phyloP scores from a whole-genome alignment of 1,140 invertebrate species.

The Ylistrum balloti region DNA sequence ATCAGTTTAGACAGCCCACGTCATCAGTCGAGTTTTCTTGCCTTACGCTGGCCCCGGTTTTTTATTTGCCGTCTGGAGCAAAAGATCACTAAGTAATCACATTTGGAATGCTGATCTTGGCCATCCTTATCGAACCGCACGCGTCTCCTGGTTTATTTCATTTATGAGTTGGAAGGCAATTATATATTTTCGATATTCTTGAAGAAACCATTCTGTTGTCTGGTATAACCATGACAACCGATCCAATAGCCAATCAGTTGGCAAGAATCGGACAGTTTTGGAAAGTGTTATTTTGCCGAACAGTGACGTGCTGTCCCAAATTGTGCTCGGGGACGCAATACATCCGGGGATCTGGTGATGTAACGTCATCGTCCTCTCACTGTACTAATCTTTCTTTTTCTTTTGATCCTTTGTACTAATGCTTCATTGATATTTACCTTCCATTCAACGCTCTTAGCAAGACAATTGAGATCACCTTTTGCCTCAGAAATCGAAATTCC shows the following conservation, averaged over 20 bases:
- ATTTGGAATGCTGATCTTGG: neutral
- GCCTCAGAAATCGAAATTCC: conserved; percentile 4
- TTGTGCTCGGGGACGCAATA: neutral
- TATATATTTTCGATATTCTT: too few relatives aligned
- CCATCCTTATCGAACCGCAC: neutral
- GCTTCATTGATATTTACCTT: conserved; percentile 18
- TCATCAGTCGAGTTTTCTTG: neutral
- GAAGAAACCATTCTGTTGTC: neutral
- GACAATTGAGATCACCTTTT: neutral
- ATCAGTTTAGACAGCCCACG: neutral
- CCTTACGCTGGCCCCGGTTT: neutral
- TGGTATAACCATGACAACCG: neutral
- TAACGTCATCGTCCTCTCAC: neutral
- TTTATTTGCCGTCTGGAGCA: neutral
- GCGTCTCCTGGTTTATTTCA: neutral
- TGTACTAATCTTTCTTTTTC: neutral
- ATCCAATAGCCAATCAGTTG: too few relatives aligned
- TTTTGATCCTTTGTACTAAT: conserved; percentile 1
- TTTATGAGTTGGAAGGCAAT: neutral
- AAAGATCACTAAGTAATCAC: neutral
- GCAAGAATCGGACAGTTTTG: too few relatives aligned
- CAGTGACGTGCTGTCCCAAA: neutral
- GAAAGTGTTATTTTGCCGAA: neutral
- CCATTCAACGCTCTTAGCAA: conserved; percentile 4
- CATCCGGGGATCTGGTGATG: neutral